A percentile compares a stretch with the other conserved stretches of the same genome.
These are phyloP conservation scores for Sceloporus tristichus DNA, from an alignment of 2,113 vertebrate species.

Conservation along the genomic window DNA sequence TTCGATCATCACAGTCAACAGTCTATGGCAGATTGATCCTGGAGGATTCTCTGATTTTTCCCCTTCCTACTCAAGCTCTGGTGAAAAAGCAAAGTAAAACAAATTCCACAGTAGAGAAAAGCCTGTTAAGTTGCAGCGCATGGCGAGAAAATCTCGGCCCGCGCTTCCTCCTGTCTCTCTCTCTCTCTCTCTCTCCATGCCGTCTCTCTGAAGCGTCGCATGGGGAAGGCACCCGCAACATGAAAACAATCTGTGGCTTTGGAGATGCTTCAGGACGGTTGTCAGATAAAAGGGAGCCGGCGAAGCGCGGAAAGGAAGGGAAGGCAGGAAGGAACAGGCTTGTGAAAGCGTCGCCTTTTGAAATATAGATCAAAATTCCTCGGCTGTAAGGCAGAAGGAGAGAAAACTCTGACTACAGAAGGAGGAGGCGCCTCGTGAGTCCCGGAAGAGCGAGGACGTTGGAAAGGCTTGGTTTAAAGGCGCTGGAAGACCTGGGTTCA, in stretches of 20 bases:
- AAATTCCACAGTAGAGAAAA: not conserved
- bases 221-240: not conserved
- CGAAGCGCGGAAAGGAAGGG: not conserved
- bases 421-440: too few species aligned
- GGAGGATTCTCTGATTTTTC: too few species aligned
- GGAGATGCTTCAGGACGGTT: not conserved
- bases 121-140: not conserved
- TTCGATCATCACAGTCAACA: too few species aligned
- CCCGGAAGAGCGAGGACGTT: too few species aligned
- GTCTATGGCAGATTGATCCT: not conserved
- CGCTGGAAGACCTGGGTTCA: not conserved
- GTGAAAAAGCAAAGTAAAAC: too few species aligned
- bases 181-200: not conserved
- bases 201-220: not conserved
- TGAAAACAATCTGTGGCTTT: not conserved
- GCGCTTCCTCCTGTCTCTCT: not conserved
- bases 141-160: not conserved
- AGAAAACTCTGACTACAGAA: too few species aligned
- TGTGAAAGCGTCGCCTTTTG: conserved; percentile 10
- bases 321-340: not conserved
- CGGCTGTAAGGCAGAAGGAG: too few species aligned
- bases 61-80: not conserved
- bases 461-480: too few species aligned
- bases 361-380: conserved; percentile 21
- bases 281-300: conserved; percentile 21